Percentiles rank a stretch among this genome's conserved stretches.
Evolutionary conservation across 2,888 invertebrate species (phyloP).

Genomic region (Melanostoma mellinum): DNA sequence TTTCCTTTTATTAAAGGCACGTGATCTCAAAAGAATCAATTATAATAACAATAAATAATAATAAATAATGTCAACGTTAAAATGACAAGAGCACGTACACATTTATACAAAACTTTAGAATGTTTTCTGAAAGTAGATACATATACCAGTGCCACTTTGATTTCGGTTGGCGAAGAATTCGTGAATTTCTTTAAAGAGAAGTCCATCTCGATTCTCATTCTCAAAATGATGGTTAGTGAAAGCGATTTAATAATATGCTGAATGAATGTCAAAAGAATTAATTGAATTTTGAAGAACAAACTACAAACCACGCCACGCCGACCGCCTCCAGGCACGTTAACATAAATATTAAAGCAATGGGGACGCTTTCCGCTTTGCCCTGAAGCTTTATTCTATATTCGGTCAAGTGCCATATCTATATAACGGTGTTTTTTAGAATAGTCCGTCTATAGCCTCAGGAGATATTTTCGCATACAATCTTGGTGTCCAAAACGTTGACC

Average conservation of each 20-base stretch:
- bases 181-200: too few relatives aligned
- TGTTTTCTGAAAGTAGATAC: too few relatives aligned
- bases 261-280: constrained; percentile 7
- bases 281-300: constrained; percentile 23
- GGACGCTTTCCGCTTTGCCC: constrained; percentile 43
- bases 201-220: too few relatives aligned
- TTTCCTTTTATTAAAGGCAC: too few relatives aligned
- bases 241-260: constrained; percentile 31
- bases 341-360: constrained; percentile 41
- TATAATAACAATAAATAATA: too few relatives aligned
- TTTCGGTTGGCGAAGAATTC: too few relatives aligned
- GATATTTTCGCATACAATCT: constrained; percentile 37
- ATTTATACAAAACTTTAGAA: too few relatives aligned
- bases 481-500: constrained; percentile 60
- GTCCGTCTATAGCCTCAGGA: constrained; percentile 34
- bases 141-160: too few relatives aligned
- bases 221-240: constrained; percentile 25
- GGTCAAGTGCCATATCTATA: constrained; percentile 48
- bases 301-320: neutral
- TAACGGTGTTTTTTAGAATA: constrained; percentile 48
- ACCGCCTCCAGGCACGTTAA: constrained; percentile 43
- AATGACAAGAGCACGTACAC: too few relatives aligned
- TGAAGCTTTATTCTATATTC: constrained; percentile 51
- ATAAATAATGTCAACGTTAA: too few relatives aligned
- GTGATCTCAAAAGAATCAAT: too few relatives aligned